phyloP scores from a whole-genome alignment of 2,888 invertebrate genomes.

The Agriopis leucophaearia region DNA sequence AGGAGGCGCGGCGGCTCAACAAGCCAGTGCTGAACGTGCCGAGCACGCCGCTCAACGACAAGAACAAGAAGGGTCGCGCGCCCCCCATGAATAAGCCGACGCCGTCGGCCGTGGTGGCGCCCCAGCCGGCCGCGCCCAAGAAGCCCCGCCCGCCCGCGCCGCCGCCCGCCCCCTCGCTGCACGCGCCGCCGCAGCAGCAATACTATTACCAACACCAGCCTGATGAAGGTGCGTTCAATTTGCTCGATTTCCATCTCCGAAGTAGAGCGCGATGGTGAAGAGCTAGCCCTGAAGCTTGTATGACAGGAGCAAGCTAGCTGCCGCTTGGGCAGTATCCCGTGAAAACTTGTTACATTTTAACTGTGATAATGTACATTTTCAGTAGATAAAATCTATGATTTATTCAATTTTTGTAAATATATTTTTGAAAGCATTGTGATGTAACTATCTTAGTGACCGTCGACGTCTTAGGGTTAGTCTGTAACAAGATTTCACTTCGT shows the following conservation, averaged over 20 bases:
- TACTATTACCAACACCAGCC: constrained; percentile 87
- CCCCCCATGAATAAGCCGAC: constrained; percentile 68
- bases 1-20: constrained; percentile 80
- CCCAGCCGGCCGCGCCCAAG: constrained; percentile 80
- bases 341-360: constrained; percentile 87
- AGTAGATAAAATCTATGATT: constrained; percentile 83
- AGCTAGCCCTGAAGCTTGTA: constrained; percentile 87
- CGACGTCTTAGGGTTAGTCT: constrained; percentile 82
- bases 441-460: constrained; percentile 76
- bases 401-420: constrained; percentile 79
- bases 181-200: constrained; percentile 81
- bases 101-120: constrained; percentile 76
- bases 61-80: constrained; percentile 77
- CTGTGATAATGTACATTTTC: constrained; percentile 85
- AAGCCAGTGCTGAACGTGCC: constrained; percentile 85
- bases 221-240: constrained; percentile 87
- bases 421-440: constrained; percentile 75
- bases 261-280: constrained; percentile 87
- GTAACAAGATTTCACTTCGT: constrained; percentile 86
- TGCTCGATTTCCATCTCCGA: constrained; percentile 86
- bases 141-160: constrained; percentile 80
- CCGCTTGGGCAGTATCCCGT: constrained; percentile 74
- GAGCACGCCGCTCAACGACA: constrained; percentile 79
- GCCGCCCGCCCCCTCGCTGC: constrained; percentile 77
- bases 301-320: constrained; percentile 86